Evolutionary conservation across 2,113 vertebrate species (phyloP).

Genomic region (Apaloderma vittatum): DNA sequence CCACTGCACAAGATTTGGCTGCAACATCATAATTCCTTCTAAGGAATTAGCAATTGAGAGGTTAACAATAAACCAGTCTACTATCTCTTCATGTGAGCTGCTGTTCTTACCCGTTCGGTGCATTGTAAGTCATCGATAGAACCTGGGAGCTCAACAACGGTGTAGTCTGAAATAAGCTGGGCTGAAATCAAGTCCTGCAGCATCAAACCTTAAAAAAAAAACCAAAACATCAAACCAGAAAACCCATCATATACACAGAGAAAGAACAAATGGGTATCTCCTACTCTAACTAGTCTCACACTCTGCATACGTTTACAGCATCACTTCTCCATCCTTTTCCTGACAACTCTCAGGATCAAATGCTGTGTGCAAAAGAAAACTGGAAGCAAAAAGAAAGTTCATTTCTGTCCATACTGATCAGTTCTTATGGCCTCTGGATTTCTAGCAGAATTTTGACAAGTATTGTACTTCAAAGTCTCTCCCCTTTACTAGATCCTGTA

Average conservation of each 20-base stretch:
- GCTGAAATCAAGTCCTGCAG: conserved; percentile 87
- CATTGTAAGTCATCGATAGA: conserved; percentile 86
- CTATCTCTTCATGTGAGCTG: background rate
- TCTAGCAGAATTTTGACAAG: background rate
- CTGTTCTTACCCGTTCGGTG: conserved; percentile 84
- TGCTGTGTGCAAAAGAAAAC: background rate
- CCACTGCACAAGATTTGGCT: background rate
- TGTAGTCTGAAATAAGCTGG: conserved; percentile 88
- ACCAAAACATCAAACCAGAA: background rate
- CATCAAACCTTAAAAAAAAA: conserved; percentile 84
- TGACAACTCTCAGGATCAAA: background rate
- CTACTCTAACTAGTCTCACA: background rate
- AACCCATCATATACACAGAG: background rate
- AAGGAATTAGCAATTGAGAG: background rate
- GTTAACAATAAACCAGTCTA: background rate
- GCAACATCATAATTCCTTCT: background rate
- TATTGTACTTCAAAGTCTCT: background rate
- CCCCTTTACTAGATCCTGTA: background rate
- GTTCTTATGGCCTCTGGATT: background rate
- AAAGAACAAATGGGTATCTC: background rate
- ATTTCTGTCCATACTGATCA: background rate
- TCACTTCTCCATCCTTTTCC: background rate
- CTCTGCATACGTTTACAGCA: background rate
- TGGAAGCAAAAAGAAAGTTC: background rate
- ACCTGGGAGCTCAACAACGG: conserved; percentile 83